phyloP scores from a whole-genome alignment of 30 jellyfish, hydroid and myxozoan species.

The Morbakka virulenta region DNA sequence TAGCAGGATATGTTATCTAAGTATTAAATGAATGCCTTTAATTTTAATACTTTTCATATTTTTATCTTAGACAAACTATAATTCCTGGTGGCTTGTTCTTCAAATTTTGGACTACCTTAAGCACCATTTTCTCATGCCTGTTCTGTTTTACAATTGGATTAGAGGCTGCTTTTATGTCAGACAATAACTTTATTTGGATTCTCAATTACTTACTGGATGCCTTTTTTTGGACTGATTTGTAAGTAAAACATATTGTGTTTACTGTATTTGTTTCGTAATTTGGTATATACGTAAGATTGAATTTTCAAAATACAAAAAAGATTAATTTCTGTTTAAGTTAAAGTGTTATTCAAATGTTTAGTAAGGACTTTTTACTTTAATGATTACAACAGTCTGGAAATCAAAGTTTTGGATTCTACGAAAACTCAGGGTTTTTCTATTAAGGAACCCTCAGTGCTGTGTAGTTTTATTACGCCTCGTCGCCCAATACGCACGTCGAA shows the following conservation, averaged over 20 bases:
- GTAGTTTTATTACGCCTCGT: too few relatives aligned
- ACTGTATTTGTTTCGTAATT: not conserved
- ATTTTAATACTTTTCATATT: too few relatives aligned
- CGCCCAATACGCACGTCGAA: too few relatives aligned
- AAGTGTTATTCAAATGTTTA: too few relatives aligned
- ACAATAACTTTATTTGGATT: not conserved
- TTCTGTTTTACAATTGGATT: not conserved
- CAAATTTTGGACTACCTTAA: not conserved
- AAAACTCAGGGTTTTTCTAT: too few relatives aligned
- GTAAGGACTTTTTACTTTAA: too few relatives aligned
- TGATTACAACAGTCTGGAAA: too few relatives aligned
- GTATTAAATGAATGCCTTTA: too few relatives aligned
- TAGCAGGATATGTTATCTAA: too few relatives aligned
- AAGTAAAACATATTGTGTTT: slow-evolving; percentile 2
- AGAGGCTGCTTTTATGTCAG: slow-evolving; percentile 31
- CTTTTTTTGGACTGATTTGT: slow-evolving; percentile 57
- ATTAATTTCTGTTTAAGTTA: not conserved
- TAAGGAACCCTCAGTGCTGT: too few relatives aligned
- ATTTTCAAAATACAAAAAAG: too few relatives aligned
- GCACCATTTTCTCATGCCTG: not conserved
- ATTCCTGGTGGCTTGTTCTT: not conserved
- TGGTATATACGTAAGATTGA: not conserved
- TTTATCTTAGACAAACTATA: not conserved
- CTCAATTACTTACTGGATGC: slow-evolving; percentile 35
- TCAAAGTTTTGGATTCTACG: too few relatives aligned